Conservation (phyloP, 2,113 vertebrate species). For the Accipiter cooperii region DNA sequence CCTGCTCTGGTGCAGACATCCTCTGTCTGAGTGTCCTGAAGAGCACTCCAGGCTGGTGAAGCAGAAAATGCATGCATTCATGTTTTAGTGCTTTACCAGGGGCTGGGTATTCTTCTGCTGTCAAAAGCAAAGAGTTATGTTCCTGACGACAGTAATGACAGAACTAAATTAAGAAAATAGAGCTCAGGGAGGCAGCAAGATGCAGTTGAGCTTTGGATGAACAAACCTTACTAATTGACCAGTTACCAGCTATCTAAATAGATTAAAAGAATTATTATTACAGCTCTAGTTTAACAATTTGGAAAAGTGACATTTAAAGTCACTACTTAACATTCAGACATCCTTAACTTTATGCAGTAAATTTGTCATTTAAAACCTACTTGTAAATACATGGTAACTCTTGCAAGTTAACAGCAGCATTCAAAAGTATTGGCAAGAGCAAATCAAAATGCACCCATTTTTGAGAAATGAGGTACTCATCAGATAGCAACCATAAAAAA, state of each 20-base stretch:
- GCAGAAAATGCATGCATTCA: not conserved
- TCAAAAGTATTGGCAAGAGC: not conserved
- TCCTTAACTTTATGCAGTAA: not conserved
- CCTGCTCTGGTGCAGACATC: not conserved
- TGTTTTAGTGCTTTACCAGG: not conserved
- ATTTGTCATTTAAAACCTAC: not conserved
- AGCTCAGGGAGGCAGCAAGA: not conserved
- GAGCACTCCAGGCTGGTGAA: not conserved
- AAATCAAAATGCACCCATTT: not conserved
- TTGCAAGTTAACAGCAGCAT: not conserved
- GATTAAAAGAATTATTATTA: constrained; percentile 9
- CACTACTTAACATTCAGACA: not conserved
- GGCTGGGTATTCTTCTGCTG: not conserved
- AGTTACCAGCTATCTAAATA: not conserved
- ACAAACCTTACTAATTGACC: not conserved
- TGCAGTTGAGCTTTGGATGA: not conserved
- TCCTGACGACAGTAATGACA: not conserved
- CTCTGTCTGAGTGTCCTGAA: not conserved
- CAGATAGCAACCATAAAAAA: not conserved
- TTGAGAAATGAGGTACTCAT: not conserved
- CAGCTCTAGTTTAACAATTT: not conserved
- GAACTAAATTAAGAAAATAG: not conserved
- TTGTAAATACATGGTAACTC: not conserved
- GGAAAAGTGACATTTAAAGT: constrained; percentile 4
- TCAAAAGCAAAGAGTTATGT: not conserved